phyloP scores from a whole-genome alignment of 1,140 invertebrate genomes.

The Liolophura sinensis region DNA sequence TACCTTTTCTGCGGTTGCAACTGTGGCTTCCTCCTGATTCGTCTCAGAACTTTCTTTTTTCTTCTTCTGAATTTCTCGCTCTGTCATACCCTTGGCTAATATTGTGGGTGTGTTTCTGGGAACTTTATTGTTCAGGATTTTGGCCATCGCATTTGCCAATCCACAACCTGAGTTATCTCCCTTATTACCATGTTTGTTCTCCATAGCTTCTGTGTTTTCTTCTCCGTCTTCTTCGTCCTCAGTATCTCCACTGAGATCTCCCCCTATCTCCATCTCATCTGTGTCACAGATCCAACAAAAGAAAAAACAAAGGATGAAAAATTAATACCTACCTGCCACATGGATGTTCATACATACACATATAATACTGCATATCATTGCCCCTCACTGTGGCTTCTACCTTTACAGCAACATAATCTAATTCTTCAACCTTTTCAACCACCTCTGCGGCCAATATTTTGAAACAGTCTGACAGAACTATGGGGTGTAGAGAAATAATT shows the following conservation, averaged over 20 bases:
- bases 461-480: too few relatives aligned
- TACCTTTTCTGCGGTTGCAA: conserved; percentile 21
- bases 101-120: conserved; percentile 77
- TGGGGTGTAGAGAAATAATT: too few relatives aligned
- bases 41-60: conserved; percentile 52
- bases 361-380: too few relatives aligned
- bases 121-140: conserved; percentile 74
- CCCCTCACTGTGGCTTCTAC: too few relatives aligned
- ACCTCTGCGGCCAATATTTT: too few relatives aligned
- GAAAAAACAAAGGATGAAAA: too few relatives aligned
- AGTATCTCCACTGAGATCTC: conserved; percentile 6
- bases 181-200: conserved; percentile 1
- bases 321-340: too few relatives aligned
- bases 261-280: too few relatives aligned
- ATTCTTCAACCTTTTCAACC: too few relatives aligned
- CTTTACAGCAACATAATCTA: too few relatives aligned
- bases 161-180: conserved; percentile 50
- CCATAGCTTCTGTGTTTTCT: conserved; percentile 4
- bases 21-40: conserved; percentile 1
- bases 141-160: conserved; percentile 61
- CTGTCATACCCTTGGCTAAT: conserved; percentile 62
- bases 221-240: conserved; percentile 21
- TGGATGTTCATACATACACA: too few relatives aligned
- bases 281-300: too few relatives aligned
- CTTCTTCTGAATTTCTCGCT: conserved; percentile 59